Percentiles rank a stretch among this genome's conserved stretches.
Conservation (phyloP, 1,140 invertebrate species). For the Aphelinus atriplicis region DNA sequence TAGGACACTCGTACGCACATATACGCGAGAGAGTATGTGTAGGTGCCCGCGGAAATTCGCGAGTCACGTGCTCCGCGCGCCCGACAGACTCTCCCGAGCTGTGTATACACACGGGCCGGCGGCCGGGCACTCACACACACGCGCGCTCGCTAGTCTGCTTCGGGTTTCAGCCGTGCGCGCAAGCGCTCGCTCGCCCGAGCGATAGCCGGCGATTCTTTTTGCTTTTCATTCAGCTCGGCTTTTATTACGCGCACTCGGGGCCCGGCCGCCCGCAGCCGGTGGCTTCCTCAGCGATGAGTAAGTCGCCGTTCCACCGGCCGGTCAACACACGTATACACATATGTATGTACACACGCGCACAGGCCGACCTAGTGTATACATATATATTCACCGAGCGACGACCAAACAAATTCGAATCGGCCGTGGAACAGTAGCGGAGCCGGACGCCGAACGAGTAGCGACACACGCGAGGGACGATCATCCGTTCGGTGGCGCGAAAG, state of each 20-base stretch:
- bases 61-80: slow-evolving; percentile 41
- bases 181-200: neutral
- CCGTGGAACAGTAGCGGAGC: no score
- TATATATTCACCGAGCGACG: no score
- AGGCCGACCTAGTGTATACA: no score
- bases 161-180: neutral
- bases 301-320: no score
- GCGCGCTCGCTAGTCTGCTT: neutral
- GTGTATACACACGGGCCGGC: neutral
- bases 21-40: neutral
- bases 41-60: slow-evolving; percentile 32
- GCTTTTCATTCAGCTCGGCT: neutral
- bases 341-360: no score
- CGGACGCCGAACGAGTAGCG: no score
- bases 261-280: no score
- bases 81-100: neutral
- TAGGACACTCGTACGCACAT: neutral
- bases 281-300: no score
- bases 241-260: neutral
- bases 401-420: no score
- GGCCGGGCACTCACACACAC: neutral
- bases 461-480: no score
- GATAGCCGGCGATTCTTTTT: neutral
- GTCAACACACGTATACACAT: no score
- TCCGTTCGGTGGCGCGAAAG: neutral